Evolutionary conservation across 2,113 vertebrate genomes (phyloP), one percentile per base, ranked within the genome.

Genomic region (Mionectes macconnelli): DNA sequence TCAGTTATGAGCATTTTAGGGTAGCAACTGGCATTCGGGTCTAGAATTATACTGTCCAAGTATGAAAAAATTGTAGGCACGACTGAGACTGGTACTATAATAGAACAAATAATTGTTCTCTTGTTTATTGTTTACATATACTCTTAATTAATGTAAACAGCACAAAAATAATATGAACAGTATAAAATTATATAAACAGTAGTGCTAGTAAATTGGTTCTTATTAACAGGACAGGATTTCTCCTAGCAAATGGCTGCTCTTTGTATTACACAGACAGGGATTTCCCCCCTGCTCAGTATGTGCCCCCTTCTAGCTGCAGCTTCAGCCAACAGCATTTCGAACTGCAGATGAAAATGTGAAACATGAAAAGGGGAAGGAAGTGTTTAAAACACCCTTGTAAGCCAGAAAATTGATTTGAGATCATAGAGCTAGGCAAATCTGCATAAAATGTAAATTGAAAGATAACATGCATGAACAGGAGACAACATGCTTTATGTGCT

Each of bases 401-500:
- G 44, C 25, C 83, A 90, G 76, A 94, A 90, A 81, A 92, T 80
- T 94, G 87, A 94, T 93, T 21, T 1, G 55, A 81, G 50, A 84
- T 94, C 76, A 77, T 24, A 84, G 31, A 92, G 11, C 49, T 89
- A 87, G 64, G 50, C 8, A 92, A 96, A 96, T 94, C 67, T 89
- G 37, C 75, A 91, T 80, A 95, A 95, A 94, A 94, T 79, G 33
- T 76, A 94, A 89, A 93, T 86, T 70, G 68, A 91, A 95, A 87
- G 73, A 84, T 77, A 96, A 88, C 81, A 79, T 92, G 90, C 50
- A 30, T 56, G 87, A 86, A 90, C 98, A 97, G 96, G 97, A 97
- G 92, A 83, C 74, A 93, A 95, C 96, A 92, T 84, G 93, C 68
- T 95, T 96, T 81, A 74, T 62, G 77, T 85, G 37, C 83, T 90